phyloP scores from a whole-genome alignment of 2,113 vertebrate species.

The Motacilla tschutschensis region DNA sequence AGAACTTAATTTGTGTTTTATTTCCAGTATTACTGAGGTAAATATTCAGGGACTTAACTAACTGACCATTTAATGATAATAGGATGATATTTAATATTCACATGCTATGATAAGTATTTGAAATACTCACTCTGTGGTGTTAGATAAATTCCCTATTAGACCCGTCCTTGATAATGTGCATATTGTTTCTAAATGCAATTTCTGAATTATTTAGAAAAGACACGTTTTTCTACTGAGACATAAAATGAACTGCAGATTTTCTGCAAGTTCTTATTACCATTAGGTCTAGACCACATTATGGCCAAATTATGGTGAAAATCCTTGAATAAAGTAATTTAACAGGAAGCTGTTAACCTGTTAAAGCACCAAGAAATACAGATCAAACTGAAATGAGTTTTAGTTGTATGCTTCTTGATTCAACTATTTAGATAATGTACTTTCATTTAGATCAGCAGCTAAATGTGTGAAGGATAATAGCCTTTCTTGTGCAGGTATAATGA shows the following conservation, averaged over 20 bases:
- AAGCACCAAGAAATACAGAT: slow-evolving; percentile 65
- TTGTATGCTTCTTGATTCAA: slow-evolving; percentile 64
- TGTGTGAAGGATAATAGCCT: slow-evolving; percentile 50
- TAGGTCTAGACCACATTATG: slow-evolving; percentile 56
- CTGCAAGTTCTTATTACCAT: slow-evolving; percentile 46
- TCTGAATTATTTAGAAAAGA: slow-evolving; percentile 40
- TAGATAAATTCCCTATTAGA: slow-evolving; percentile 35
- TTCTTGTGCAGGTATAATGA: slow-evolving; percentile 51
- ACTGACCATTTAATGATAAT: slow-evolving; percentile 17
- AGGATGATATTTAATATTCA: background rate
- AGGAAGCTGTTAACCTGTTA: slow-evolving; percentile 63
- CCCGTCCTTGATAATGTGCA: background rate
- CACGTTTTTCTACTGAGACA: background rate
- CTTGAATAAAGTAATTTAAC: slow-evolving; percentile 63
- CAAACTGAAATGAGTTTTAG: slow-evolving; percentile 55
- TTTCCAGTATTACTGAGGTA: background rate
- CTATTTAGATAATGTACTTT: slow-evolving; percentile 65
- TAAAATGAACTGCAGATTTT: slow-evolving; percentile 41
- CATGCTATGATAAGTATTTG: background rate
- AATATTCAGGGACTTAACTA: slow-evolving; percentile 8
- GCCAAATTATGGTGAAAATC: slow-evolving; percentile 58
- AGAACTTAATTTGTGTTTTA: background rate
- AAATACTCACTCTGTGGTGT: background rate
- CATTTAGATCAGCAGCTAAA: slow-evolving; percentile 67
- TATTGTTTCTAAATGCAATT: slow-evolving; percentile 48